Evolutionary conservation across 2,888 invertebrate species (phyloP), one percentile per base, ranked within the genome.

Genomic region (Melinaea marsaeus): DNA sequence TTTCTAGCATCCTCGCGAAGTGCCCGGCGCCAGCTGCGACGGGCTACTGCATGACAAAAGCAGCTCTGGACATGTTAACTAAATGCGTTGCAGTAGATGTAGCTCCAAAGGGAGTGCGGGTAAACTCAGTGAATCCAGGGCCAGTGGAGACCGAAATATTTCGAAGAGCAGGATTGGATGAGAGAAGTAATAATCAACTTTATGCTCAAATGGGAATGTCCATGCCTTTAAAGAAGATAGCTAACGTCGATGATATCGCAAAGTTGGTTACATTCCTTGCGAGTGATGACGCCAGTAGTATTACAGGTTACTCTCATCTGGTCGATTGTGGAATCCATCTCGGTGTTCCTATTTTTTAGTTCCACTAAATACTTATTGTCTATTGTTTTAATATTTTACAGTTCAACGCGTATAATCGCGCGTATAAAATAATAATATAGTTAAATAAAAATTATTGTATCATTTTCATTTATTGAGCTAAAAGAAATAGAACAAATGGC

Each of bases 41-140:
- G 33, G 77, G 84, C 0, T 88, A 88, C 67, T 84, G 83, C 67
- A 85, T 88, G 79, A 83, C 86, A 0, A 88, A 88, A 73, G 85
- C 87, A 2, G 86, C 84, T 2, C 67, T 87, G 2, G 86, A 88
- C 61, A 83, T 83, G 79, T 81, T 86, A 4, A 86, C 85, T 1
- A 86, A 85, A 71, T 86, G 86, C 63, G 70, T 76, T 11, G 86
- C 88, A n/a, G 62, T 85, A 33, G 80, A 85, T 60, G 66, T 83
- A 22, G 85, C 79, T 2, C 67, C 76, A 1, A 75, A 77, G 62
- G 85, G 86, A 42, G 82, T 88, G 2, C 75, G 88, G 73, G 85
- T 85, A 4, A 88, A 88, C 54, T 72, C 83, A 11, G 83, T 88
- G 2, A 86, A 85, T 64, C 87, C 88, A 13, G 88, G 88, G 1